phyloP scores from a whole-genome alignment of 2,888 invertebrate genomes.

The Stenichneumon culpator region DNA sequence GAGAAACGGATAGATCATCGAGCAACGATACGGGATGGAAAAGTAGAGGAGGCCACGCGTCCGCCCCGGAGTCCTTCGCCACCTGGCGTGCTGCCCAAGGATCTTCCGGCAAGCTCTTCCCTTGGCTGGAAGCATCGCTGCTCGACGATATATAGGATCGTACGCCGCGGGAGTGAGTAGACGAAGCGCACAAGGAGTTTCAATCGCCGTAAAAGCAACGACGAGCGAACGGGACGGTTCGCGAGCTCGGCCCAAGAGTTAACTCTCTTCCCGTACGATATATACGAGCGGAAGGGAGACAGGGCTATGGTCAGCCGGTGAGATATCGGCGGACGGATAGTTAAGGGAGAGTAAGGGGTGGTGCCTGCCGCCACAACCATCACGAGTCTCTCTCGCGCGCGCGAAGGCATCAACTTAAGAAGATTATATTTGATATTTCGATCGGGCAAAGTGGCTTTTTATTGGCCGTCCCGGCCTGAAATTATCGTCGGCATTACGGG shows the following conservation, averaged over 20 bases:
- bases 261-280: constrained; percentile 5
- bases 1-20: constrained; percentile 36
- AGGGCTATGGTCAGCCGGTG: constrained; percentile 80
- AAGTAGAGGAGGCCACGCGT: constrained; percentile 47
- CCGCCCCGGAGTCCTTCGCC: constrained; percentile 71
- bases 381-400: constrained; percentile 59
- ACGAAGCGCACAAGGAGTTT: constrained; percentile 74
- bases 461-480: constrained; percentile 79
- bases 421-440: constrained; percentile 84
- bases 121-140: constrained; percentile 46
- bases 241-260: constrained; percentile 23
- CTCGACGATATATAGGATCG: not conserved
- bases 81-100: constrained; percentile 82
- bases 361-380: constrained; percentile 49
- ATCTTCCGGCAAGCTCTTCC: constrained; percentile 66
- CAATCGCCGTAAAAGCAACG: constrained; percentile 84
- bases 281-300: constrained; percentile 41
- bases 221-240: constrained; percentile 67
- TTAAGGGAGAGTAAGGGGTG: constrained; percentile 34
- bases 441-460: constrained; percentile 84
- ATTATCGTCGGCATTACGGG: constrained; percentile 73
- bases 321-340: constrained; percentile 77
- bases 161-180: constrained; percentile 13
- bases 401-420: constrained; percentile 79
- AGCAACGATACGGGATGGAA: constrained; percentile 42